Conservation (phyloP, 2,113 vertebrate species). For the Phasianus colchicus region DNA sequence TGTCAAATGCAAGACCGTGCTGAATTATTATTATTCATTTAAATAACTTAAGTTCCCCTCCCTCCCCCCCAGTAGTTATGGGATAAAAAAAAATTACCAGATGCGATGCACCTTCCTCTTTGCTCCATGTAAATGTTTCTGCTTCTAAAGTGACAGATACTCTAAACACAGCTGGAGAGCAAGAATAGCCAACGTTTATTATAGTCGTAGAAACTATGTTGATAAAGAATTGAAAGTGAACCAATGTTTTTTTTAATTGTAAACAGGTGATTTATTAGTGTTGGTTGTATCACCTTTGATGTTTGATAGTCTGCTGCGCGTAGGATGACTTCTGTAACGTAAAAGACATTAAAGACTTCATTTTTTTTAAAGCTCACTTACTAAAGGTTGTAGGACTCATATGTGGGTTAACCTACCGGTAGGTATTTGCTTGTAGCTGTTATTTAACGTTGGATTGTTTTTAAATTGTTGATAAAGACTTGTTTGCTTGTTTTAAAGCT, state of each 20-base stretch:
- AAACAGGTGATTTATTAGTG: not conserved
- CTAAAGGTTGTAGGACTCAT: not conserved
- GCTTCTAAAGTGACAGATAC: not conserved
- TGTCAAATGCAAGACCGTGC: not conserved
- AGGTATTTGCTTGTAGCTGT: not conserved
- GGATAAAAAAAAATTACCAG: not conserved
- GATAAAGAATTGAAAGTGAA: not conserved
- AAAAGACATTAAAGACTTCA: not conserved
- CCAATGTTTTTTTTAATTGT: not conserved
- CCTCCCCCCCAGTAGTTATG: accelerated
- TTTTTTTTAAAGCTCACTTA: not conserved
- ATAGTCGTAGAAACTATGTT: not conserved
- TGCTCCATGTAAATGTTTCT: accelerated
- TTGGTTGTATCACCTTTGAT: not conserved
- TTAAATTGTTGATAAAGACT: not conserved
- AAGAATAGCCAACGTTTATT: not conserved
- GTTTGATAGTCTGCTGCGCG: not conserved
- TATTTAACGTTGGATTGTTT: not conserved
- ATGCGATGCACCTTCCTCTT: not conserved
- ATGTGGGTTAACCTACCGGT: not conserved
- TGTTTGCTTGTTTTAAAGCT: not conserved
- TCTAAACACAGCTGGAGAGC: not conserved
- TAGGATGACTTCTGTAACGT: not conserved
- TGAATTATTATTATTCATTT: not conserved
- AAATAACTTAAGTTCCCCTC: not conserved